These are phyloP conservation scores for Atractosteus spatula DNA, from an alignment of 2,113 vertebrate species.

Conservation along the genomic window DNA sequence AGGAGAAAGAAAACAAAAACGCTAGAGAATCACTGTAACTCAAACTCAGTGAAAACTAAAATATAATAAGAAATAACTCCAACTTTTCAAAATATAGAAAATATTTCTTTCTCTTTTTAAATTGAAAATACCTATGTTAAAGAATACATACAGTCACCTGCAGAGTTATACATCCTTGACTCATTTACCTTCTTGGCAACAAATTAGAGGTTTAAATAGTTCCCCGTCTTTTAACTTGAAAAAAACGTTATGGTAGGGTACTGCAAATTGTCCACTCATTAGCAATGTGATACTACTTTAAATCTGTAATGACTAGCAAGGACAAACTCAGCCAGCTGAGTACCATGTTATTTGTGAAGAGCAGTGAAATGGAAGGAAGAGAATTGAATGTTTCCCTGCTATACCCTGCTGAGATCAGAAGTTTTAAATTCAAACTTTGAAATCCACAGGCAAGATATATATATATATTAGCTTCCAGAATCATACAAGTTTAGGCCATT, in stretches of 20 bases:
- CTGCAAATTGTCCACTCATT: background rate
- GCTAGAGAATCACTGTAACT: constrained; percentile 22
- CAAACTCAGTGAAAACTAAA: constrained; percentile 54
- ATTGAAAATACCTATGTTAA: background rate
- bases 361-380: constrained; percentile 24
- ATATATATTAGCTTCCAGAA: constrained; percentile 16
- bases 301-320: constrained; percentile 24
- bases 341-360: constrained; percentile 36
- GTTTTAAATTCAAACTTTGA: background rate
- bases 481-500: constrained; percentile 21
- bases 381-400: constrained; percentile 9
- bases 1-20: background rate
- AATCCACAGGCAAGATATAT: constrained; percentile 14
- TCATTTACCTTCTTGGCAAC: constrained; percentile 1
- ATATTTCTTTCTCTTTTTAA: background rate
- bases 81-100: constrained; percentile 12
- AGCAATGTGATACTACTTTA: constrained; percentile 5
- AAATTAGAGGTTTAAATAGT: background rate
- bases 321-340: constrained; percentile 67
- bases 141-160: background rate
- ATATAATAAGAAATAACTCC: background rate
- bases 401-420: background rate
- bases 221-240: background rate
- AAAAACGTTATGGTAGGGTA: background rate
- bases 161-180: background rate